Evolutionary conservation across 2,113 vertebrate genomes (phyloP).

Genomic region (Crypturellus undulatus): DNA sequence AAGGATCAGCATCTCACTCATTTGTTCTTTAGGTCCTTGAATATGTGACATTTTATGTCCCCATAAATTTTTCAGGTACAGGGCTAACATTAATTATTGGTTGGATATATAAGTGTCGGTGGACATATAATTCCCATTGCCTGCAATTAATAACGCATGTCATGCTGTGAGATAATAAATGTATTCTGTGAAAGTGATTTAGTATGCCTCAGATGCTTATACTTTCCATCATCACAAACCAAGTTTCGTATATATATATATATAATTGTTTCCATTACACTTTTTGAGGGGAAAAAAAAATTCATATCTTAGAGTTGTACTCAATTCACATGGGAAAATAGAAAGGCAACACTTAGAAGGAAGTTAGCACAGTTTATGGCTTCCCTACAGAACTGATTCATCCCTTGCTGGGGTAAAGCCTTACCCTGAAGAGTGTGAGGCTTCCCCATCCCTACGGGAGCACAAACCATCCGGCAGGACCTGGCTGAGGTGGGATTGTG

Average conservation of each 20-base stretch:
- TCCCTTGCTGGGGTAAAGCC: background rate
- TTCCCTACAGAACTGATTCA: background rate
- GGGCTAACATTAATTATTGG: constrained; percentile 13
- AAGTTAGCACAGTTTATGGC: background rate
- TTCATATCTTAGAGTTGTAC: background rate
- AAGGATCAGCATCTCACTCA: background rate
- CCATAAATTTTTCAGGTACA: background rate
- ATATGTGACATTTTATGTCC: background rate
- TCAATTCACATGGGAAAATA: background rate
- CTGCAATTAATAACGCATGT: background rate
- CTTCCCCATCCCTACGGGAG: background rate
- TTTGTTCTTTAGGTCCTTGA: background rate
- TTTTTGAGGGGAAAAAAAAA: background rate
- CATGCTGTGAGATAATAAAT: background rate
- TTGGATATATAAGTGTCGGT: background rate
- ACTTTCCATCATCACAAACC: background rate
- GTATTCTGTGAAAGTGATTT: background rate
- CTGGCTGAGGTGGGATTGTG: background rate
- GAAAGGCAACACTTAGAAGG: background rate
- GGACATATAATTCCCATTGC: background rate
- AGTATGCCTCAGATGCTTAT: background rate
- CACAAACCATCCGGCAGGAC: background rate
- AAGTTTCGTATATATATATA: background rate
- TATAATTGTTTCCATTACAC: background rate
- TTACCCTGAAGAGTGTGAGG: background rate